A percentile compares a stretch with the other conserved stretches of the same genome.
Evolutionary conservation across 2,888 invertebrate species (phyloP).

Genomic region (Tridacna gigas): DNA sequence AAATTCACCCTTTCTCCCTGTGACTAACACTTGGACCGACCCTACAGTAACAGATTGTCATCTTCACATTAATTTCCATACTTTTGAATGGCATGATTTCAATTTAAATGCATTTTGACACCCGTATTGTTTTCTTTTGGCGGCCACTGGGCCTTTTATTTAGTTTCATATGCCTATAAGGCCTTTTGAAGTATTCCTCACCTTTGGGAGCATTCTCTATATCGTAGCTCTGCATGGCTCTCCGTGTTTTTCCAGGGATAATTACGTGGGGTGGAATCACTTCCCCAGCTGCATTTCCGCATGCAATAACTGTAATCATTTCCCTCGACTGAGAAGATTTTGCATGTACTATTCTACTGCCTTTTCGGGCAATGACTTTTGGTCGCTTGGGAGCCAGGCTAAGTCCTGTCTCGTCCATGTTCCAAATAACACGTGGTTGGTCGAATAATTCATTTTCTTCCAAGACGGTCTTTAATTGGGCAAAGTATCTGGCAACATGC

Average conservation of each 20-base stretch:
- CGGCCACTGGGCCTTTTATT: too few species aligned
- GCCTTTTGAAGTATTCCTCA: too few species aligned
- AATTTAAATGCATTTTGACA: too few species aligned
- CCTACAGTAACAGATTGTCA: too few species aligned
- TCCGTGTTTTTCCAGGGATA: conserved; percentile 51
- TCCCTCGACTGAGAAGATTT: conserved; percentile 36
- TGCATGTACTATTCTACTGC: conserved; percentile 21
- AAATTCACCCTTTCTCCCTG: too few species aligned
- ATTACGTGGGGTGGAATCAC: conserved; percentile 52
- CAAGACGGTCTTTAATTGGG: conserved; percentile 20
- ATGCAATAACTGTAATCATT: conserved; percentile 45
- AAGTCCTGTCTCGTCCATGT: conserved; percentile 52
- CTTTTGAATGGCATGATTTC: too few species aligned
- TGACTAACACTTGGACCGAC: too few species aligned
- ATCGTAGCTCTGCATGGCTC: conserved; percentile 27
- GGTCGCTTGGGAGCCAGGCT: conserved; percentile 12
- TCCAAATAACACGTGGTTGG: conserved; percentile 17
- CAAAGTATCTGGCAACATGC: conserved; percentile 19
- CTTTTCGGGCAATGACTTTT: conserved; percentile 32
- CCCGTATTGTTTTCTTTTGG: too few species aligned
- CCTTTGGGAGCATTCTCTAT: conserved; percentile 21
- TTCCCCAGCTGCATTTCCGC: conserved; percentile 46
- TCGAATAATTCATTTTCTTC: conserved; percentile 15
- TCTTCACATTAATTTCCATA: too few species aligned
- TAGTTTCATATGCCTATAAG: too few species aligned